Conservation (phyloP, 2,888 invertebrate genomes). For the Galerucella calmariensis region DNA sequence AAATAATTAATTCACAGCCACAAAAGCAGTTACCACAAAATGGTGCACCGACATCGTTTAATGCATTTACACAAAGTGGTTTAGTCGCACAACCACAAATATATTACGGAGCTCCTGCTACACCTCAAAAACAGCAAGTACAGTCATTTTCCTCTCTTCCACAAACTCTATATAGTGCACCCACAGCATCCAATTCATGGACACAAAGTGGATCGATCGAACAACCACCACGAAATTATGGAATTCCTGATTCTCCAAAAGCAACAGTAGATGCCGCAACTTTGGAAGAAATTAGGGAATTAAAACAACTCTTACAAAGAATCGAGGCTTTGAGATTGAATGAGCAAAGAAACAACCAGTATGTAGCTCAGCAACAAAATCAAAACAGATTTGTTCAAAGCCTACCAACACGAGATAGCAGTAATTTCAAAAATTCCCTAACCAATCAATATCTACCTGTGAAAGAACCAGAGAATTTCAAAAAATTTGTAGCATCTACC, state of each 20-base stretch:
- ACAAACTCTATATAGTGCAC: background rate
- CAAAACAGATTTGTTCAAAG: slow-evolving; percentile 35
- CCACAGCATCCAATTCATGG: background rate
- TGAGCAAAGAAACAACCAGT: background rate
- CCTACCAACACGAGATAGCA: slow-evolving; percentile 37
- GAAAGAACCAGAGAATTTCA: slow-evolving; percentile 37
- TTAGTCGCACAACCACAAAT: slow-evolving; percentile 7
- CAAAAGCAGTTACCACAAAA: slow-evolving; percentile 5
- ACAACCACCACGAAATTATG: slow-evolving; percentile 14
- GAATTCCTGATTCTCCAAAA: slow-evolving; percentile 3
- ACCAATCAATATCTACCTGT: slow-evolving; percentile 43
- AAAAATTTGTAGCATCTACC: slow-evolving; percentile 15
- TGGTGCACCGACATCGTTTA: background rate
- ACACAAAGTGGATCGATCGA: background rate
- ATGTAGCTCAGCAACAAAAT: slow-evolving; percentile 16
- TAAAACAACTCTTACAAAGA: slow-evolving; percentile 22
- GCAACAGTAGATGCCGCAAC: slow-evolving; percentile 19
- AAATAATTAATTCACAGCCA: background rate
- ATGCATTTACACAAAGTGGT: background rate
- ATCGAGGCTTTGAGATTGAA: slow-evolving; percentile 14
- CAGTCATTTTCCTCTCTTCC: background rate
- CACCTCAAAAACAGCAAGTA: background rate
- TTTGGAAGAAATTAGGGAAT: slow-evolving; percentile 24
- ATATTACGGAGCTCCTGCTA: slow-evolving; percentile 18
- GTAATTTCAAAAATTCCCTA: slow-evolving; percentile 33